Conservation (phyloP, 2,888 invertebrate genomes). For the Autographa gamma region DNA sequence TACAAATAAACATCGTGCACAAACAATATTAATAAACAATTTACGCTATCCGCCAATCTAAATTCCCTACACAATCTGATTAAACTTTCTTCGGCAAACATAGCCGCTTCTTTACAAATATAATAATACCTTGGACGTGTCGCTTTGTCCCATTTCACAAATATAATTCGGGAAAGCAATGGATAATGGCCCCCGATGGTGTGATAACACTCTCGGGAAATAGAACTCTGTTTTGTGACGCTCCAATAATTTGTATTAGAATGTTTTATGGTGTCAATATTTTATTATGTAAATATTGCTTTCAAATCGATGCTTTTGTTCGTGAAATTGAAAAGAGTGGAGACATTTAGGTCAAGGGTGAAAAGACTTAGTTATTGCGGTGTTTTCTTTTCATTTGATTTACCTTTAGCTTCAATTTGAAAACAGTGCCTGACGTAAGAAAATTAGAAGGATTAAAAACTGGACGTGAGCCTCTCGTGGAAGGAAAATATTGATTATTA, state of each 20-base stretch:
- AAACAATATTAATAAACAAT: not conserved
- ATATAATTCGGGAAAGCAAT: conserved; percentile 63
- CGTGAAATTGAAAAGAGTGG: conserved; percentile 35
- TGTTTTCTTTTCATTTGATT: not conserved
- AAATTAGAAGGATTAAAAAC: too few relatives aligned
- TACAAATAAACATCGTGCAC: not conserved
- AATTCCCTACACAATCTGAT: not conserved
- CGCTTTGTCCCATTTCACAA: conserved; percentile 51
- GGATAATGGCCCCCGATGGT: conserved; percentile 60
- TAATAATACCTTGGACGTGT: conserved; percentile 46
- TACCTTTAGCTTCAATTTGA: too few relatives aligned
- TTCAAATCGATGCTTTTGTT: conserved; percentile 21
- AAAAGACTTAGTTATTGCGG: not conserved
- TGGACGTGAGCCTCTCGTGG: too few relatives aligned
- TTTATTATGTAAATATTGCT: conserved; percentile 13
- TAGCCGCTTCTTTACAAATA: conserved; percentile 39
- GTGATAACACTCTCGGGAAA: conserved; percentile 60
- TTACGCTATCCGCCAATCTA: not conserved
- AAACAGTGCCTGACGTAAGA: too few relatives aligned
- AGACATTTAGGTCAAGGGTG: not conserved
- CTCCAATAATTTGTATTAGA: conserved; percentile 44
- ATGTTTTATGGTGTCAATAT: conserved; percentile 35
- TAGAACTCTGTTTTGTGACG: conserved; percentile 61
- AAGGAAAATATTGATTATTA: too few relatives aligned
- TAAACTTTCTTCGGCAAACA: conserved; percentile 8